These are phyloP conservation scores for Watsonalla cultraria DNA, from an alignment of 2,888 invertebrate species.

Conservation along the genomic window DNA sequence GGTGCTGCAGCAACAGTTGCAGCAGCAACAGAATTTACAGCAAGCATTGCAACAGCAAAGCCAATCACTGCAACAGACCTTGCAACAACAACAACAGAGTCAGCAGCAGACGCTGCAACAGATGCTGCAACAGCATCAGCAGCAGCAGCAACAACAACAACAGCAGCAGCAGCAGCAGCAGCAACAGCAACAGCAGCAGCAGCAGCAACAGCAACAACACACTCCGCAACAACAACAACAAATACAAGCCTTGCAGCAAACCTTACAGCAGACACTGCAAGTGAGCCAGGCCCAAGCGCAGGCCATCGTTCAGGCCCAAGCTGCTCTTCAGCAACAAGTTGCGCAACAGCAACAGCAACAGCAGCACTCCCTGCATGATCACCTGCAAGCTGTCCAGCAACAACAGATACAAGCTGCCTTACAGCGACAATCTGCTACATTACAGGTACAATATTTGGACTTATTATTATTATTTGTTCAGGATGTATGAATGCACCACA, in stretches of 20 bases:
- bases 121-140: constrained; percentile 46
- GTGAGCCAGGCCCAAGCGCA: constrained; percentile 70
- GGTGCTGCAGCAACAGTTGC: constrained; percentile 43
- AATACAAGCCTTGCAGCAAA: constrained; percentile 51
- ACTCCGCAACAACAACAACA: constrained; percentile 41
- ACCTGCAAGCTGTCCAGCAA: constrained; percentile 68
- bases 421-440: constrained; percentile 66
- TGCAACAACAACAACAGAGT: constrained; percentile 31
- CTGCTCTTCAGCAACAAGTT: constrained; percentile 67
- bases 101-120: constrained; percentile 45
- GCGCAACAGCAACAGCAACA: constrained; percentile 66
- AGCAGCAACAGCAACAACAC: constrained; percentile 41
- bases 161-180: constrained; percentile 45
- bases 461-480: constrained; percentile 7
- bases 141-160: constrained; percentile 35
- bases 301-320: constrained; percentile 67
- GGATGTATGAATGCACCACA: no score
- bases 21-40: constrained; percentile 33
- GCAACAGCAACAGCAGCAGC: constrained; percentile 42
- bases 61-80: constrained; percentile 22
- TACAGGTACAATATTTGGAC: constrained; percentile 47
- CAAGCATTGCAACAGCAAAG: constrained; percentile 45
- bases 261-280: constrained; percentile 61
- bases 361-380: constrained; percentile 67
- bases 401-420: constrained; percentile 72